Evolutionary conservation across 2,113 vertebrate genomes (phyloP).

Genomic region (Mesembrinibis cayennensis): DNA sequence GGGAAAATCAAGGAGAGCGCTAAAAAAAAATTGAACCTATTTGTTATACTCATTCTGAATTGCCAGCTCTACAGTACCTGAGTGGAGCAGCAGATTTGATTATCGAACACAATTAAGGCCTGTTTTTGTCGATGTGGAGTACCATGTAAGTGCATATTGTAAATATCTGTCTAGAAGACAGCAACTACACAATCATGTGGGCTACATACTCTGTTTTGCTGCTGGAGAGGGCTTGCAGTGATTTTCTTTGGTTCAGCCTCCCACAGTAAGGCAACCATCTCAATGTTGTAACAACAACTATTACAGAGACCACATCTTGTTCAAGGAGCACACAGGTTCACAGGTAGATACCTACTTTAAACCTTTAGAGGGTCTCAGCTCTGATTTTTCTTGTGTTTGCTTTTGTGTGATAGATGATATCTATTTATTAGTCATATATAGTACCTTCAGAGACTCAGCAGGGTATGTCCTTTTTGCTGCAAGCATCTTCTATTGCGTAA

Average conservation of each 20-base stretch:
- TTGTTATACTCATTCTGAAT: background rate
- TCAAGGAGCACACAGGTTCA: background rate
- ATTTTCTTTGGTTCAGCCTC: background rate
- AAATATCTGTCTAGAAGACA: constrained; percentile 21
- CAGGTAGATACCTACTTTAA: background rate
- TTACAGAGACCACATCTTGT: background rate
- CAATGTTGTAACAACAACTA: background rate
- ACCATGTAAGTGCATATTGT: background rate
- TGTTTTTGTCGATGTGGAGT: background rate
- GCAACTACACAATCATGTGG: background rate
- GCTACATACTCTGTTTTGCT: background rate
- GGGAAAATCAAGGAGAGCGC: background rate
- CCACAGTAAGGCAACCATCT: background rate
- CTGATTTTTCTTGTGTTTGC: background rate
- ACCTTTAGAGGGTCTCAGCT: background rate
- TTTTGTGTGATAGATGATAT: background rate
- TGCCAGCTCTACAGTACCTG: background rate
- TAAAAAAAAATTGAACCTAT: background rate
- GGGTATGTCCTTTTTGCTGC: background rate
- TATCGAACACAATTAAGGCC: constrained; percentile 18
- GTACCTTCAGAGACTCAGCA: background rate
- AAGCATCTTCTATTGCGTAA: background rate
- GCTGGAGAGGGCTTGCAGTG: background rate
- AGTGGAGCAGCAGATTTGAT: constrained; percentile 6
- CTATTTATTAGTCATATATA: background rate